Evolutionary conservation across 2,888 invertebrate species (phyloP), one percentile per base, ranked within the genome.

Genomic region (Hipparchia sbordonii): DNA sequence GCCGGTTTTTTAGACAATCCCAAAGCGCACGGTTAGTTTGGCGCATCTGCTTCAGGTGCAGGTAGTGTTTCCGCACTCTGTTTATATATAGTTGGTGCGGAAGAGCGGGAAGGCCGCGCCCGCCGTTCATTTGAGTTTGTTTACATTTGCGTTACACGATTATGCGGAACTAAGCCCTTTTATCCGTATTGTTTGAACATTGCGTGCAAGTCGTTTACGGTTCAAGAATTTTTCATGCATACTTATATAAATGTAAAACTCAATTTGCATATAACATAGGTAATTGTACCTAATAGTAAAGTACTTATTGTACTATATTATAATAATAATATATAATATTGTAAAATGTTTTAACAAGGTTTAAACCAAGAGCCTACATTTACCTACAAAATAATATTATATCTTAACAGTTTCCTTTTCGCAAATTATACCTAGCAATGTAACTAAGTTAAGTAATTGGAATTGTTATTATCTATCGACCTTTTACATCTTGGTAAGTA

Each of bases 81-180:
- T 88, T 88, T 92, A 90, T 90, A 91, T 92, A 90, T 90, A 91
- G 91, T 85, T 83, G 77, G 84, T 80, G 80, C 92, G 92, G 92
- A 92, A 91, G 89, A 88, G 79, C 81, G 77, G 84, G 87, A 88
- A 92, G 92, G 91, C 79, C 89, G 78, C 78, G 79, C 81, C 81
- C 81, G 80, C 79, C 80, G 83, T 86, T 84, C 84, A 84, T 85
- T 86, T 82, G 84, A 81, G 81, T 77, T 77, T 84, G 79, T 80
- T 82, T 76, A 76, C 75, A 79, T 79, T 82, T 84, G 81, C 82
- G 69, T 70, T 70, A 73, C 83, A 81, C 75, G 81, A 81, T 79
- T 81, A 80, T 79, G 78, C 79, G 79, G 78, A 82, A 84, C 74
- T 73, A 71, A 70, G 60, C 67, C 71, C 68, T 72, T 70, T 73